Evolutionary conservation across 1,140 invertebrate species (phyloP), one percentile per base, ranked within the genome.

Genomic region (Tetramorium simillimum): DNA sequence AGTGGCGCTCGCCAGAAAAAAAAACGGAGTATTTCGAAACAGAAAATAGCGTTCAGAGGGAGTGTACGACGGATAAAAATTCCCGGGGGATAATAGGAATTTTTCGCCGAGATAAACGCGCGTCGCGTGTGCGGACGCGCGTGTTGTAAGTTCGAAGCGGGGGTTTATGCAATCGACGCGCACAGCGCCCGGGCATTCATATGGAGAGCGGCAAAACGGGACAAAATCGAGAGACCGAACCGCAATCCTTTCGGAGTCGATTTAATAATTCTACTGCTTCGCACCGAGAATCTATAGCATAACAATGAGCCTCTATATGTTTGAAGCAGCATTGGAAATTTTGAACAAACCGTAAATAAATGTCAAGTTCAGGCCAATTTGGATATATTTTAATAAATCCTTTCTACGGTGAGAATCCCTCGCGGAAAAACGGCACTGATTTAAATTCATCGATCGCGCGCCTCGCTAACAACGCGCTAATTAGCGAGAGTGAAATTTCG

Each of bases 1-100:
- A 90, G 67, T 80, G 73, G 24, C 40, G 46, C 63, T 43, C 40
- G 37, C 10, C 2, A 21, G 9, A 18, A n/a, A 21, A 69, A 63
- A 21, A 21, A 51, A 28, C 14, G n/a, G 14, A 73, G 24, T 60
- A 73, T 82, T n/a, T 14, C 69, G 80, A 84, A 77, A 58, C 49
- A 37, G 43, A 77, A 88, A 88, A 91, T 88, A 88, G 77, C 78
- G 75, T 67, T 78, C 89, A 77, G 51, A 33, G 62, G 9, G 43
- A 87, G 70, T 70, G 76, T 56, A 72, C 33, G 49, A 40, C 10
- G 51, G 80, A 91, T 90, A 84, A 90, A 90, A 90, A 91, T 90
- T 91, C 89, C 46, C 24, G 60, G 0, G 12, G 33, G 63, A 88
- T 91, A 91, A 88, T 91, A 76, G 70, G 70, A 91, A 91, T 91